Evolutionary conservation across 64 coral and sea anemone species (phyloP), one percentile per base, ranked within the genome.

Genomic region (Dendronephthya gigantea): DNA sequence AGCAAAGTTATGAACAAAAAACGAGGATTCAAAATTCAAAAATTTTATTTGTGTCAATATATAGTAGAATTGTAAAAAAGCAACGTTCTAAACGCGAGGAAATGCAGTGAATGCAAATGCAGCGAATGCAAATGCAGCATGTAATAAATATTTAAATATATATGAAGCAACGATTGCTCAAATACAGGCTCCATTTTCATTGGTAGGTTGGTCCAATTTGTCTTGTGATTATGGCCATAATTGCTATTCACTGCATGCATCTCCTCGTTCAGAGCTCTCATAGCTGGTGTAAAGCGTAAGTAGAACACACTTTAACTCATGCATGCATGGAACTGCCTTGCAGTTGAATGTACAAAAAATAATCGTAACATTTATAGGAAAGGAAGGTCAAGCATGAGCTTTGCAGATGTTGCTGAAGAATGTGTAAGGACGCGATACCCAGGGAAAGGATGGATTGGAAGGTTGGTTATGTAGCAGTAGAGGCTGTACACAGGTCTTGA

Each of bases 221-320:
- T 16, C 66, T 98, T 22, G 43, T 93, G 0, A 22, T 83, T 19
- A 82, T 91, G 7, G 87, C 92, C 4, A 19, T 69, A 31, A 81
- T 93, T 48, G 90, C 87, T 1, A 52, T 98, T 49, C 92, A 93
- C 56, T 98, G 95, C 81, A 98, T 98, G 95, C 90, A 92, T 72
- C 39, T 98, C 25, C 56, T 98, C 59, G 95, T 98, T 23, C 33
- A 91, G 33, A 87, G 89, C 37, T 89, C 79, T 52, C 90, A 92
- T 50, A 51, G 84, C 31, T 84, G 90, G 12, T 93, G 89, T 88
- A 82, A 82, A 66, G 90, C 82, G 95, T 98, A 52, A 79, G 72
- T 79, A 33, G 10, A 17, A n/a, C 4, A 45, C 11, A 45, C 4
- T 45, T 45, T 45, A 45, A 45, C 11, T 45, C 4, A 45, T 45